phyloP scores from a whole-genome alignment of 2,888 invertebrate genomes.

The Spilarctia lutea region DNA sequence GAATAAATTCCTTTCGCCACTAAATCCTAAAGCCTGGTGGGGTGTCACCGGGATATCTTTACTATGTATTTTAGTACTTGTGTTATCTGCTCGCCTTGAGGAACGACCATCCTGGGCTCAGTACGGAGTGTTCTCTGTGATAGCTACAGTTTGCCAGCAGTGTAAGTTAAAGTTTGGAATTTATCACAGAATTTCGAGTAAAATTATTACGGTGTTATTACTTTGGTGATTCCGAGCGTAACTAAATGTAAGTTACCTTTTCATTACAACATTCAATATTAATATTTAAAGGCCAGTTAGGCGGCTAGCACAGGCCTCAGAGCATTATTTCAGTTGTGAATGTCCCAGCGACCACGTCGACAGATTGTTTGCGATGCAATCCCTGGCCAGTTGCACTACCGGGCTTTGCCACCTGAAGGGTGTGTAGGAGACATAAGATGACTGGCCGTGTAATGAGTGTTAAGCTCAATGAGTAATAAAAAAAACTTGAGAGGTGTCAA shows the following conservation, averaged over 20 bases:
- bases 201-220: not conserved
- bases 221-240: not conserved
- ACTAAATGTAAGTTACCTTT: not conserved
- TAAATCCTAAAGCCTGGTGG: conserved; percentile 74
- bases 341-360: no score
- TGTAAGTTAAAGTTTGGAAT: conserved; percentile 58
- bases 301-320: no score
- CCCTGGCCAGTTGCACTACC: no score
- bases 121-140: conserved; percentile 74
- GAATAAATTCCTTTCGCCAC: conserved; percentile 80
- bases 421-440: no score
- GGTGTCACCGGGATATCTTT: conserved; percentile 60
- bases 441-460: no score
- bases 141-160: conserved; percentile 78
- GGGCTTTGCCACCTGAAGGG: no score
- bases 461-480: no score
- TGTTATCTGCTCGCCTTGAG: conserved; percentile 69
- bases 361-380: no score
- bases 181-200: not conserved
- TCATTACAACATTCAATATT: not conserved
- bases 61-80: conserved; percentile 67
- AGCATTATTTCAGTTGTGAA: no score
- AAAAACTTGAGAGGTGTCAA: no score
- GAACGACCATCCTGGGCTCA: conserved; percentile 60
- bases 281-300: no score